phyloP scores from a whole-genome alignment of 2,888 invertebrate genomes.

The Drosophila tripunctata region DNA sequence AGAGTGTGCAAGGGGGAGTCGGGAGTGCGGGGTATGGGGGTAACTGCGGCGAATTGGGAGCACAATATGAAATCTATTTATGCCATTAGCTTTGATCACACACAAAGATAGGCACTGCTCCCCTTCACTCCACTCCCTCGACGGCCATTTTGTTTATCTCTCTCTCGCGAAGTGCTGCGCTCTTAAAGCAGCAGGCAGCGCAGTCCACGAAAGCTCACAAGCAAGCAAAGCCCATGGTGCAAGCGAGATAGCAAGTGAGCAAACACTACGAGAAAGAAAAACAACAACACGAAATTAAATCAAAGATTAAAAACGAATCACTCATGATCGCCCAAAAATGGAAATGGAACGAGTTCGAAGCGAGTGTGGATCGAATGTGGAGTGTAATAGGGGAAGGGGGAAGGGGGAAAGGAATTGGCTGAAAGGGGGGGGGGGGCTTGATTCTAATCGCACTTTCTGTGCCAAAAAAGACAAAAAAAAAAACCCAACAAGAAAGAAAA shows the following conservation, averaged over 20 bases:
- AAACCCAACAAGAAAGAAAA: too few relatives aligned
- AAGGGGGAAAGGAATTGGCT: neutral
- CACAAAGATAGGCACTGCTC: constrained; percentile 38
- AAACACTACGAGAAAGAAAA: neutral
- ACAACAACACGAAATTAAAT: constrained; percentile 59
- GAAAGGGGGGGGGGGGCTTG: neutral
- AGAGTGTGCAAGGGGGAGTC: neutral
- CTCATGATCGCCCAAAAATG: constrained; percentile 62
- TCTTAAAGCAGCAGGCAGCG: constrained; percentile 5
- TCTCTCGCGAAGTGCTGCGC: too few relatives aligned
- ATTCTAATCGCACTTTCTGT: constrained; percentile 46
- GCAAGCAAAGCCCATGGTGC: neutral
- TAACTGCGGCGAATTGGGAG: constrained; percentile 6
- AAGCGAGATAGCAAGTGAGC: constrained; percentile 2
- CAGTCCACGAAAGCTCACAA: neutral
- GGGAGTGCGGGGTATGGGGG: neutral
- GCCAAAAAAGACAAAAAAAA: constrained; percentile 31
- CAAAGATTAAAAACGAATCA: constrained; percentile 77
- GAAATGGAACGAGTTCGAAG: constrained; percentile 38
- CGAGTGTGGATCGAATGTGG: constrained; percentile 2
- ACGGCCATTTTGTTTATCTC: constrained; percentile 59
- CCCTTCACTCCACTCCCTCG: neutral
- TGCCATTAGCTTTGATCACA: constrained; percentile 78
- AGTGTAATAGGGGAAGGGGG: neutral
- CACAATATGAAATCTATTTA: constrained; percentile 77